Evolutionary conservation across 2,113 vertebrate species (phyloP).

Genomic region (Labrus mixtus): DNA sequence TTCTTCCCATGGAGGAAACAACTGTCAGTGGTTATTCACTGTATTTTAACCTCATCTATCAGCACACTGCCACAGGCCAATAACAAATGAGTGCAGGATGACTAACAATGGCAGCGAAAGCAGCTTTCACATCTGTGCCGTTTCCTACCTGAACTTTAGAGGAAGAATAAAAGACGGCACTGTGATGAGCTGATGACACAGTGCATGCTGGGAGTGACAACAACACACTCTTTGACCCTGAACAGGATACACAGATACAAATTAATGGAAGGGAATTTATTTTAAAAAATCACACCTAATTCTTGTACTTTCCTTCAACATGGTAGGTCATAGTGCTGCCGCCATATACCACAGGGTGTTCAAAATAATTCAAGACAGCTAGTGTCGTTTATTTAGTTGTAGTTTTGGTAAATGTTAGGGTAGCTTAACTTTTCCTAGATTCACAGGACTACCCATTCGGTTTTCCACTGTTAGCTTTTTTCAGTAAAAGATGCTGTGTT

Average conservation of each 20-base stretch:
- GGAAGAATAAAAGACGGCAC: slow-evolving; percentile 50
- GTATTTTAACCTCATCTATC: slow-evolving; percentile 74
- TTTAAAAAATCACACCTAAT: background rate
- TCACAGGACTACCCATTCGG: too few species aligned
- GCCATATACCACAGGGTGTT: too few species aligned
- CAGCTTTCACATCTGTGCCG: slow-evolving; percentile 50
- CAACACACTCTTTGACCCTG: slow-evolving; percentile 50
- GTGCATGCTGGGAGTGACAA: slow-evolving; percentile 31
- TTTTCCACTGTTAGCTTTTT: too few species aligned
- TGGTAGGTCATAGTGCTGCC: too few species aligned
- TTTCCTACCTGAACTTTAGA: slow-evolving; percentile 63
- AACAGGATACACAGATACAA: slow-evolving; percentile 15
- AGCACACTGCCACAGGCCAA: slow-evolving; percentile 56
- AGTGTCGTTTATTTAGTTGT: too few species aligned
- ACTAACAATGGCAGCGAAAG: slow-evolving; percentile 60
- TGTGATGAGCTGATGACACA: slow-evolving; percentile 41
- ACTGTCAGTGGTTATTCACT: slow-evolving; percentile 77
- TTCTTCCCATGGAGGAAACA: slow-evolving; percentile 72
- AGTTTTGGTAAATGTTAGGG: too few species aligned
- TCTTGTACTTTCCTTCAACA: too few species aligned
- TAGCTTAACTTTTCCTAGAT: too few species aligned
- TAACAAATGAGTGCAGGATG: slow-evolving; percentile 61
- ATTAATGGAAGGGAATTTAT: background rate
- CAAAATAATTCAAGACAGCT: too few species aligned
- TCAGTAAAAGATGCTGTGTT: too few species aligned